Evolutionary conservation across 1,140 invertebrate species (phyloP).

Genomic region (Drosophila sp.): DNA sequence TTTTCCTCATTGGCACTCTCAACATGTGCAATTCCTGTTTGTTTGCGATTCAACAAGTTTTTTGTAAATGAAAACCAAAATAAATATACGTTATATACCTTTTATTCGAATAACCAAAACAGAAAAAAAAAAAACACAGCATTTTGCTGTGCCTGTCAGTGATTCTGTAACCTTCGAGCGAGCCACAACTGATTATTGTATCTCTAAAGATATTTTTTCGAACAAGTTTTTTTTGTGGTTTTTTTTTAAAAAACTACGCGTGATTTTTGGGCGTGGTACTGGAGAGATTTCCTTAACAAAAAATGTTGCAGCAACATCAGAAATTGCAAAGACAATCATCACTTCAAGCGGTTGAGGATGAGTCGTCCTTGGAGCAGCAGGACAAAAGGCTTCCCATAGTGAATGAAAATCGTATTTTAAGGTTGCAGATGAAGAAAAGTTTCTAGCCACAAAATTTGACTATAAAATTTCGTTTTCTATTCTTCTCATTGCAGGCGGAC

Average conservation of each 20-base stretch:
- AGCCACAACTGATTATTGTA: conserved; percentile 37
- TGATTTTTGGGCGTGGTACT: conserved; percentile 49
- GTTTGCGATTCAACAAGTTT: conserved; percentile 45
- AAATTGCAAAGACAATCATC: conserved; percentile 45
- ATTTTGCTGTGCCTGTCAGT: conserved; percentile 53
- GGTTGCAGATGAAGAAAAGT: conserved; percentile 19
- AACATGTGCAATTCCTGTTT: conserved; percentile 71
- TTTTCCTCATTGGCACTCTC: conserved; percentile 16
- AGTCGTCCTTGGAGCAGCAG: conserved; percentile 22
- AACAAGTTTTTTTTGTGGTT: conserved; percentile 44
- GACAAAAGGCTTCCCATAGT: conserved; percentile 13
- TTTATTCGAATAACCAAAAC: conserved; percentile 57
- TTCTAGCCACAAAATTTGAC: background rate
- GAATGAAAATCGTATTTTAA: conserved; percentile 54
- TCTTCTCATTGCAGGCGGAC: conserved; percentile 90
- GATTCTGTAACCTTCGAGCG: conserved; percentile 71
- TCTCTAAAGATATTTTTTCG: conserved; percentile 50
- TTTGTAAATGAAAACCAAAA: conserved; percentile 72
- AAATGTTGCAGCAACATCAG: conserved; percentile 53
- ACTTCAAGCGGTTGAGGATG: conserved; percentile 14
- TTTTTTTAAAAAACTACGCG: conserved; percentile 28
- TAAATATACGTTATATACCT: conserved; percentile 60
- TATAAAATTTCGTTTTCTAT: background rate
- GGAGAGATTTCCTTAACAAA: conserved; percentile 1
- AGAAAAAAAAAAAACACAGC: background rate